These are phyloP conservation scores for Parauchenoglanis ngamensis DNA, from an alignment of 2,797 vertebrate genomes.

Conservation along the genomic window DNA sequence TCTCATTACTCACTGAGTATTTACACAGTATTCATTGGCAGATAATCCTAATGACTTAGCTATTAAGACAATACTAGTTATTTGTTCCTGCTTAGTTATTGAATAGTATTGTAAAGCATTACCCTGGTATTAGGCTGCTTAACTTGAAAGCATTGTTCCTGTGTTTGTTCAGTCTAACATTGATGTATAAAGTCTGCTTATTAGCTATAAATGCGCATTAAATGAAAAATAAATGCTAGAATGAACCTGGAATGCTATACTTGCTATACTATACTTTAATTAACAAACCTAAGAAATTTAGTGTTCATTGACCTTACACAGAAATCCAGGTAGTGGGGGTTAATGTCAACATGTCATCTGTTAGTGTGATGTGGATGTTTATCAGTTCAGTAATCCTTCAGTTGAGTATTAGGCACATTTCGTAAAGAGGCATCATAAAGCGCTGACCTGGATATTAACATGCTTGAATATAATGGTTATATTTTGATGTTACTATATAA, in stretches of 20 bases:
- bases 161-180: not conserved
- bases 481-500: not conserved
- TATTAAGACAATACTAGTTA: not conserved
- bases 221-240: not conserved
- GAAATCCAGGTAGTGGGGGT: not conserved
- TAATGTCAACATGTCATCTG: not conserved
- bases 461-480: not conserved
- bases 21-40: not conserved
- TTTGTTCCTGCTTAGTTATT: not conserved
- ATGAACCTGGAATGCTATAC: not conserved
- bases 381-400: not conserved
- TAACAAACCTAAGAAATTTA: constrained; percentile 61
- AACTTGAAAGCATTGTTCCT: not conserved
- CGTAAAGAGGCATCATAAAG: not conserved
- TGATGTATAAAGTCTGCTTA: not conserved
- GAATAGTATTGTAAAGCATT: not conserved
- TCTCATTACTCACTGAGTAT: not conserved
- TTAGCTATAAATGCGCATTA: not conserved
- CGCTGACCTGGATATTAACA: not conserved
- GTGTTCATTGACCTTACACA: not conserved
- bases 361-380: not conserved
- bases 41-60: not conserved
- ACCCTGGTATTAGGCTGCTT: not conserved
- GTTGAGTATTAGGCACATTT: not conserved
- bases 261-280: constrained; percentile 58